Base-by-base conservation (phyloP, 2,888 invertebrate species). In the Euplagia quadripunctaria region DNA sequence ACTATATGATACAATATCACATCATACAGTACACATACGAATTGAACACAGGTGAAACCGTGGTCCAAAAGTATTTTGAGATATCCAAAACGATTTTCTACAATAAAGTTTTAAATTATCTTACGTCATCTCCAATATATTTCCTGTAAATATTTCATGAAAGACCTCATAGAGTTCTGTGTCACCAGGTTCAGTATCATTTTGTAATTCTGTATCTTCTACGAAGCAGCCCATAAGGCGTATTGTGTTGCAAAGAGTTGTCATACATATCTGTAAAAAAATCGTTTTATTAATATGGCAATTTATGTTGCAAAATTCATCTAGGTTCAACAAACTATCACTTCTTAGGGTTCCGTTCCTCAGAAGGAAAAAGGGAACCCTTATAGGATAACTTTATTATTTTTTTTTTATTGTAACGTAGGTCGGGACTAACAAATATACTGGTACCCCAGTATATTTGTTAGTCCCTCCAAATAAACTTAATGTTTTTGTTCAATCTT, bases 191-290 rank as follows among this genome's bases (percentile, higher is more conserved):
- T 96, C 96, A 0, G 89, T 88, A 77, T 96, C 96, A 73, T 91
- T 91, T 74, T 90, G 91, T 49, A 96, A 80, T 74, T 97, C 96
- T 2, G 94, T 94, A 72, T 96, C 96, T 42, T 92, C 90, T 0
- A 96, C 94, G 86, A 99, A 99, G 93, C 99, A 99, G 7, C 99
- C 99, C 68, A 99, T 96, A 64, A 99, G 96, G 31, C 99, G 97
- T 68, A 99, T 96, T 0, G 99, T 99, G 89, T 99, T 99, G 87
- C 99, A 99, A 42, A 99, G 96, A 83, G 98, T 99, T 64, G 99
- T 98, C 93, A 98, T 98, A 87, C 99, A 99, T 80, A 99, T 98
- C 98, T 98, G 89, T 63, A 88, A 91, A 73, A 72, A 68, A 43
- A 17, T n/a, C 5, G 14, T 65, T 31, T 43, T 31, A 9, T 20